Conservation (phyloP, 1,140 invertebrate species). For the Drosophila grimshawi region DNA sequence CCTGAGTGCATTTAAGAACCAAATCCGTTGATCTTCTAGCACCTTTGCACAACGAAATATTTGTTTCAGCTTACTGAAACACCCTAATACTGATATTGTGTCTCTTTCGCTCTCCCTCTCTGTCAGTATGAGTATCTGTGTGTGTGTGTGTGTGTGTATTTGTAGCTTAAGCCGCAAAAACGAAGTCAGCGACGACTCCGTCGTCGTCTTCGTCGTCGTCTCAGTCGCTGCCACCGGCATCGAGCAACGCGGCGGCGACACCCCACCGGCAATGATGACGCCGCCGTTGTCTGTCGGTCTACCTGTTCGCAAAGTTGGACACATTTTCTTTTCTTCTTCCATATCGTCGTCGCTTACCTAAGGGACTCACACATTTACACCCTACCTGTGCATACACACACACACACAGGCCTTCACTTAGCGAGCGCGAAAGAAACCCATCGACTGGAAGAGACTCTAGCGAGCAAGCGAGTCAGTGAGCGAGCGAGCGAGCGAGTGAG, state of each 20-base stretch:
- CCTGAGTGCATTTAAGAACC: not conserved
- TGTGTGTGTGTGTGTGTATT: conserved; percentile 21
- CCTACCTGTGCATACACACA: conserved; percentile 53
- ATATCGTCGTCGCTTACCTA: conserved; percentile 63
- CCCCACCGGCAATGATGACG: conserved; percentile 34
- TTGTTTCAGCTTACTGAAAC: conserved; percentile 37
- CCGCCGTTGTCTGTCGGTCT: conserved; percentile 52
- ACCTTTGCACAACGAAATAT: conserved; percentile 6
- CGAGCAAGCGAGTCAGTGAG: conserved; percentile 19
- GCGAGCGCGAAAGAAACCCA: conserved; percentile 11
- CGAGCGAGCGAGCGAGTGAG: not conserved
- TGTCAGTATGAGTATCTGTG: conserved; percentile 5
- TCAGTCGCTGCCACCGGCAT: conserved; percentile 54
- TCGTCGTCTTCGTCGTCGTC: conserved; percentile 51
- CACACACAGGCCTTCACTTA: conserved; percentile 3
- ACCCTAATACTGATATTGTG: conserved; percentile 56
- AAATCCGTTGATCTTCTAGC: conserved; percentile 5
- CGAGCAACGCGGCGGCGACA: conserved; percentile 26
- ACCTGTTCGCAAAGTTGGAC: conserved; percentile 78
- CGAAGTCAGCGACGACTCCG: conserved; percentile 63
- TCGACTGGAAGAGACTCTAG: conserved; percentile 29
- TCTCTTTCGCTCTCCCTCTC: conserved; percentile 11
- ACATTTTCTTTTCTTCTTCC: conserved; percentile 67
- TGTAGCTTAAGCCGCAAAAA: conserved; percentile 75
- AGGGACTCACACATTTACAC: conserved; percentile 55